phyloP scores from a whole-genome alignment of 2,797 vertebrate genomes.

The Hippocampus kuda region DNA sequence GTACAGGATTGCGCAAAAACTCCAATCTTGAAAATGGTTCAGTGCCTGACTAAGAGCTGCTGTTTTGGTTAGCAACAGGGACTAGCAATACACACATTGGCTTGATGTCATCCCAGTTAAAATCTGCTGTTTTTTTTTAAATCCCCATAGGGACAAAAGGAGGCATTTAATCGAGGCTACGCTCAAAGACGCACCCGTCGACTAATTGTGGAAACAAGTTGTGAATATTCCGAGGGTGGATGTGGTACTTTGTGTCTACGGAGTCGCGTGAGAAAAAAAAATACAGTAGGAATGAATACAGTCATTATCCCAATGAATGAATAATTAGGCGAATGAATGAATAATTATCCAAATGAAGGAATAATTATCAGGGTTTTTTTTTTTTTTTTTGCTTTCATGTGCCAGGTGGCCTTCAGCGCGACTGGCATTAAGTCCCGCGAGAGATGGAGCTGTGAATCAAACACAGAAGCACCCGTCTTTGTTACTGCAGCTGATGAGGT shows the following conservation, averaged over 20 bases:
- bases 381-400: constrained; percentile 46
- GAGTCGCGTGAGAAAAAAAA: not conserved
- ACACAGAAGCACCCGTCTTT: constrained; percentile 19
- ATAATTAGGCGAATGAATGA: constrained; percentile 25
- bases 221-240: not conserved
- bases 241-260: too few relatives aligned
- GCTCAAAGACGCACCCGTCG: too few relatives aligned
- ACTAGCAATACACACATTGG: too few relatives aligned
- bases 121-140: too few relatives aligned
- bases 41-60: too few relatives aligned
- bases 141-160: too few relatives aligned
- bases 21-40: too few relatives aligned
- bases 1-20: too few relatives aligned
- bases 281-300: not conserved
- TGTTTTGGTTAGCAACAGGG: too few relatives aligned
- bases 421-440: not conserved
- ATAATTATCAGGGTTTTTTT: not conserved
- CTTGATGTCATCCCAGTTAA: too few relatives aligned
- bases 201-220: not conserved
- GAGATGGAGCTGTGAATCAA: not conserved
- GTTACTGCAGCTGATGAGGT: constrained; percentile 34
- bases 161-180: too few relatives aligned
- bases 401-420: constrained; percentile 18
- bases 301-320: not conserved
- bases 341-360: constrained; percentile 30